Evolutionary conservation across 2,113 vertebrate species (phyloP).

Genomic region (Epinephelus moara): DNA sequence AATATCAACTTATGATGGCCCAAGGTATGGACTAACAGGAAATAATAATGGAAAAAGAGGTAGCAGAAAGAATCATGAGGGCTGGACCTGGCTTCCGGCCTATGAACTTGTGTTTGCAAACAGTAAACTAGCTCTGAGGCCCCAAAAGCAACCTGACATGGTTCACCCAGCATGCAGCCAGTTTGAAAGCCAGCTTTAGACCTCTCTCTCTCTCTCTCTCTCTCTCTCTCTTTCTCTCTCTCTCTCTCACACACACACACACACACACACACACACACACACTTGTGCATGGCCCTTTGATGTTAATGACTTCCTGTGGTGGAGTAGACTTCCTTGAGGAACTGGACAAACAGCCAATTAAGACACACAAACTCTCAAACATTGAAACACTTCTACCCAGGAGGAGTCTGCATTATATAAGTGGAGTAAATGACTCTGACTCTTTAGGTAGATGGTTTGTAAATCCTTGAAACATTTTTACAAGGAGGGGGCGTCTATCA

Average conservation of each 20-base stretch:
- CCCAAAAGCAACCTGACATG: slow-evolving; percentile 1
- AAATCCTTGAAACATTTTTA: not conserved
- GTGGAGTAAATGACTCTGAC: slow-evolving; percentile 13
- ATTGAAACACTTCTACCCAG: not conserved
- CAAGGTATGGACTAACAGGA: no score
- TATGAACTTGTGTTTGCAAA: not conserved
- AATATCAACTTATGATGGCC: no score
- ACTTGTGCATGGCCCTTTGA: slow-evolving; percentile 33
- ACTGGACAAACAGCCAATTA: slow-evolving; percentile 51
- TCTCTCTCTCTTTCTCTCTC: not conserved
- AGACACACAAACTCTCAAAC: slow-evolving; percentile 3
- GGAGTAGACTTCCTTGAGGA: slow-evolving; percentile 45
- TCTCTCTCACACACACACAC: slow-evolving; percentile 5
- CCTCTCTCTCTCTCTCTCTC: not conserved
- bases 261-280: slow-evolving; percentile 3
- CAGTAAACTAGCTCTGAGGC: slow-evolving; percentile 13
- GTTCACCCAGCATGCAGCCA: slow-evolving; percentile 16
- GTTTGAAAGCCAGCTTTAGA: slow-evolving; percentile 1
- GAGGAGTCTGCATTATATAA: not conserved
- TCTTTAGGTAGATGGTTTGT: not conserved
- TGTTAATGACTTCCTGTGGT: slow-evolving; percentile 67
- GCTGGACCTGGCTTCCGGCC: no score
- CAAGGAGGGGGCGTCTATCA: not conserved
- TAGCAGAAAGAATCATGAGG: no score
- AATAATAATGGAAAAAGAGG: no score